Evolutionary conservation across 2,113 vertebrate genomes (phyloP), one percentile per base, ranked within the genome.

Genomic region (Onychostruthus taczanowskii): DNA sequence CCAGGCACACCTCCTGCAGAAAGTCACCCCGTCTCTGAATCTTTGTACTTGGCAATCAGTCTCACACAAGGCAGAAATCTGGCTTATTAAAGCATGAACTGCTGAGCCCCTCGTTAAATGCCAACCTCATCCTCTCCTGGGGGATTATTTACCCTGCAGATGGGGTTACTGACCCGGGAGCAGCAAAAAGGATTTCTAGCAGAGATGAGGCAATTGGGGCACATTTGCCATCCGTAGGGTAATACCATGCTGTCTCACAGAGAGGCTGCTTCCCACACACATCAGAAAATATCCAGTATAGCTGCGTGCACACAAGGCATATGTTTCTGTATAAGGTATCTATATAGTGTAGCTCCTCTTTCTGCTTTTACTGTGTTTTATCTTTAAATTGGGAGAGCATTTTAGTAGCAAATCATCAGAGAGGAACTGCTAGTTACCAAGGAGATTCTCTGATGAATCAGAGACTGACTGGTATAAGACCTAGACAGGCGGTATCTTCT

Each of bases 341-440:
- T 56, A 24, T 61, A 56, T 10, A 14, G 53, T 68, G 27, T 46
- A 87, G 39, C 63, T 96, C 90, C 84, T 87, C 50, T 70, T 91
- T 35, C 84, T 90, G 75, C 50, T 74, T 74, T 77, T 56, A 7
- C 89, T 84, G 82, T 94, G 84, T 97, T 97, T 97, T 96, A 95
- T 96, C 91, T 97, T 97, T 96, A 96, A 97, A 96, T 94, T 94
- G 35, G 78, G 94, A 98, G 91, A 97, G 91, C 33, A 95, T 97
- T 96, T 93, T 89, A 94, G 84, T 94, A 97, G 96, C 83, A 96
- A 93, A 97, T 96, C 88, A 97, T 80, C 93, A 96, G 95, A 97
- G 87, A 97, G 92, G 67, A 97, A 95, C 95, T 88, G 81, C 93
- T 94, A 97, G 96, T 97, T 98, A 95, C 97, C 96, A 97, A 97